Conservation (phyloP, 2,888 invertebrate genomes). For the Drepana falcataria region DNA sequence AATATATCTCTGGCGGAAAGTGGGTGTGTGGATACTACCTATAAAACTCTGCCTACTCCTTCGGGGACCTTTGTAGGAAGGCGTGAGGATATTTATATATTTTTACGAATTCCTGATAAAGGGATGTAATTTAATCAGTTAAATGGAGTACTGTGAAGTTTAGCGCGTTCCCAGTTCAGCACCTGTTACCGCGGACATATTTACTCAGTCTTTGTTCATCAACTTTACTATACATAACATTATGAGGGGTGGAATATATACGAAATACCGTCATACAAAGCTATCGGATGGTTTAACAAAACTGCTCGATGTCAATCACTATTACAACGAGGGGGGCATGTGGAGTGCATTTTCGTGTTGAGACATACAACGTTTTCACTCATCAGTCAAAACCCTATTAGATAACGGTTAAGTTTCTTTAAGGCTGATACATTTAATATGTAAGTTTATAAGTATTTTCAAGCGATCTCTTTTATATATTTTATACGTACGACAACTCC, state of each 20-base stretch:
- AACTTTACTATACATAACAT: not conserved
- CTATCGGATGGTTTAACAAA: slow-evolving; percentile 10
- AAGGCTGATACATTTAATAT: too few species aligned
- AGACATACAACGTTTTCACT: slow-evolving; percentile 17
- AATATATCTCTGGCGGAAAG: too few species aligned
- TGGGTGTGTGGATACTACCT: too few species aligned
- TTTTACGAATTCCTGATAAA: not conserved
- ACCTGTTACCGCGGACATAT: not conserved
- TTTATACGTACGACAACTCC: too few species aligned
- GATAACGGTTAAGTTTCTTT: not conserved
- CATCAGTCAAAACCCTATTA: slow-evolving; percentile 4
- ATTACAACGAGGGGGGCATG: slow-evolving; percentile 25
- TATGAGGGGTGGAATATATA: not conserved
- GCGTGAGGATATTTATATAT: too few species aligned
- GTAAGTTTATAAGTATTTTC: too few species aligned
- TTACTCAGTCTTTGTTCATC: not conserved
- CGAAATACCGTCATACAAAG: not conserved
- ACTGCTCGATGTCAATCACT: slow-evolving; percentile 33
- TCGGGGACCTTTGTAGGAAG: too few species aligned
- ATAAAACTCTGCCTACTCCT: too few species aligned
- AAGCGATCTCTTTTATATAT: too few species aligned
- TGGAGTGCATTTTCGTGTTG: slow-evolving; percentile 55
- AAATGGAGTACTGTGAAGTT: not conserved
- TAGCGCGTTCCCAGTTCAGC: not conserved
- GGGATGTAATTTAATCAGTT: not conserved